Base-by-base conservation (phyloP, 2,888 invertebrate species). In the Mythimna ferrago region DNA sequence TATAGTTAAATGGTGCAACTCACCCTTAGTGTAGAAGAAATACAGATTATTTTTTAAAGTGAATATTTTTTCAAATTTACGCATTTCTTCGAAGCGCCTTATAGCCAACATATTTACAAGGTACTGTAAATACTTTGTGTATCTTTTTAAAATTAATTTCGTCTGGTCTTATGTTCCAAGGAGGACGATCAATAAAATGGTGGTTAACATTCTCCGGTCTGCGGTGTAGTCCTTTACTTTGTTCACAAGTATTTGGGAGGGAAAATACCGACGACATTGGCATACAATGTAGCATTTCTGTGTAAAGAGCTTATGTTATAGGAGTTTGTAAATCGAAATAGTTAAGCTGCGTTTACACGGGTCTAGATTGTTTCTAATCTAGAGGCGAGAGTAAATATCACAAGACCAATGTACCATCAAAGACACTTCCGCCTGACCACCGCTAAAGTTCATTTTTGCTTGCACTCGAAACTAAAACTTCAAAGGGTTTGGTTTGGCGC, bases 251-350 rank as follows among this genome's bases (percentile, higher is more conserved):
- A 14, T 73, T 57, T 73, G 14, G 21, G 14, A 21, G 10, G 41
- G 11, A 62, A 57, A 51, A 63, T 58, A n/a, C 64, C 21, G 11
- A 41, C 10, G 11, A 38, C 62, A 57, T 32, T 9, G 54, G 35
- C n/a, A 73, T 26, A 26, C 26, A 26, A 26, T 57, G 48, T 26
- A 26, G 44, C 6, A 57, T 74, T 19, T 32, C 38, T 21, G n/a
- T 6, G 11, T 35, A 38, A 71, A 41, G n/a, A 21, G 21, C 32
- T 14, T 32, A 14, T 57, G 38, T 16, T 38, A 32, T 14, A 51
- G 10, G 48, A 73, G 11, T 61, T 73, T 32, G 56, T 57, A 21
- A 32, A 19, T 62, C 38, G 16, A 62, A 48, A 73, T 63, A 41
- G 19, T 57, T 62, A 10, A n/a, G 14, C 14, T 21, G 2, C 19